phyloP scores from a whole-genome alignment of 2,113 vertebrate genomes.

The Dasyprocta punctata region DNA sequence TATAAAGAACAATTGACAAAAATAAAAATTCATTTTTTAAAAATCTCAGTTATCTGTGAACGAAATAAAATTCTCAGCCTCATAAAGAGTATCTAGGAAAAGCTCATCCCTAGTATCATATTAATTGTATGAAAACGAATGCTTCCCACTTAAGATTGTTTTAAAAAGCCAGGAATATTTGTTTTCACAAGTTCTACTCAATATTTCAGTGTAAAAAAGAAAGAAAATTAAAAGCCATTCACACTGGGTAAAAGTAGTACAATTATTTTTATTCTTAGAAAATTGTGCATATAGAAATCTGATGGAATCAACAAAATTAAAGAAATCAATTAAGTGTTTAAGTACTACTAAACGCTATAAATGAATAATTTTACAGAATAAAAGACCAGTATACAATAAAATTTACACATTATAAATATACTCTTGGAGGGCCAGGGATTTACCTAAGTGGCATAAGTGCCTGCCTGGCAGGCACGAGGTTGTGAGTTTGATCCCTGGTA shows the following conservation, averaged over 20 bases:
- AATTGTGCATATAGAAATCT: background rate
- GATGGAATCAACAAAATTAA: background rate
- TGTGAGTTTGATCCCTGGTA: too few species aligned
- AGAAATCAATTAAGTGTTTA: background rate
- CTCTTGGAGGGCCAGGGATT: too few species aligned
- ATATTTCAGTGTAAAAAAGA: background rate
- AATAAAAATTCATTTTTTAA: background rate
- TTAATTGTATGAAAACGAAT: background rate
- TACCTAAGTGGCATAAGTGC: too few species aligned
- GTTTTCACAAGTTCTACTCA: background rate
- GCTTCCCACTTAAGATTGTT: background rate
- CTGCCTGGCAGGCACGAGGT: too few species aligned
- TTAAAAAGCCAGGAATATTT: background rate
- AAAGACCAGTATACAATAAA: background rate
- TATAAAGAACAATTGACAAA: background rate
- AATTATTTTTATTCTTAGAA: background rate
- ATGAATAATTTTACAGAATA: background rate
- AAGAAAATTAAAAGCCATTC: background rate
- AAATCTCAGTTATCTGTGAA: background rate
- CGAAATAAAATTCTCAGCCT: background rate
- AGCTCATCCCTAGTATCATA: background rate
- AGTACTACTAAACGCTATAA: background rate
- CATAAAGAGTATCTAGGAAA: background rate
- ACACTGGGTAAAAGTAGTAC: background rate
- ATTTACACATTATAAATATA: background rate